phyloP scores from a whole-genome alignment of 2,888 invertebrate genomes.

The Octonoba sinensis region DNA sequence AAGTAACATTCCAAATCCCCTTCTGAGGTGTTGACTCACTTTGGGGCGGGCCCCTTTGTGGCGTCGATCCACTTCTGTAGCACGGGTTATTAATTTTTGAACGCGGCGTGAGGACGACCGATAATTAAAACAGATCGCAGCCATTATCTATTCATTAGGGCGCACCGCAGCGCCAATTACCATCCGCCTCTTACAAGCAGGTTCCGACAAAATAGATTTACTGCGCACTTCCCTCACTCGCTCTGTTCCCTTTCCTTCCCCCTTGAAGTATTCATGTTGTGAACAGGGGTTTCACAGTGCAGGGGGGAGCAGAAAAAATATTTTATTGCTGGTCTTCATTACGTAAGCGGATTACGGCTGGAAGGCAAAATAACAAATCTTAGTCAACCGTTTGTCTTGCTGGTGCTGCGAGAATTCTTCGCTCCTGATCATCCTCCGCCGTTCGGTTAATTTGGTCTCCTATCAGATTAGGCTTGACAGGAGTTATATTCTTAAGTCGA shows the following conservation, averaged over 20 bases:
- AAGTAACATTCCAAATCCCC: too few species aligned
- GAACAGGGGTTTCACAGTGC: conserved; percentile 22
- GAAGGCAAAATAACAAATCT: conserved; percentile 25
- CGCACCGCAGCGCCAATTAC: conserved; percentile 62
- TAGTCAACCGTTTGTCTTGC: conserved; percentile 11
- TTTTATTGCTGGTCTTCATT: conserved; percentile 39
- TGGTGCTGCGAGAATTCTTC: background rate
- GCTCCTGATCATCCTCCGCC: background rate
- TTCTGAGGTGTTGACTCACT: background rate
- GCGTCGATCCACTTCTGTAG: conserved; percentile 32
- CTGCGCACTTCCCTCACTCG: conserved; percentile 18
- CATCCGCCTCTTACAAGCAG: conserved; percentile 20
- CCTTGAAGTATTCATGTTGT: background rate
- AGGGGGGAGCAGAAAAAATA: conserved; percentile 9
- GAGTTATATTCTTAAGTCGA: too few species aligned
- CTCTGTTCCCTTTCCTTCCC: conserved; percentile 2
- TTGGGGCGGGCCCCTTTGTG: conserved; percentile 29
- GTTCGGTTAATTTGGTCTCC: too few species aligned
- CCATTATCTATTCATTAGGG: conserved; percentile 64
- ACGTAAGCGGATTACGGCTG: conserved; percentile 50
- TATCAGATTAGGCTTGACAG: too few species aligned
- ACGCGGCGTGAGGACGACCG: conserved; percentile 51
- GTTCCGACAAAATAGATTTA: conserved; percentile 53
- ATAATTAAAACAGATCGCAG: conserved; percentile 62
- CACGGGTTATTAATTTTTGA: conserved; percentile 62